Evolutionary conservation across 2,113 vertebrate species (phyloP).

Genomic region (Albula goreensis): DNA sequence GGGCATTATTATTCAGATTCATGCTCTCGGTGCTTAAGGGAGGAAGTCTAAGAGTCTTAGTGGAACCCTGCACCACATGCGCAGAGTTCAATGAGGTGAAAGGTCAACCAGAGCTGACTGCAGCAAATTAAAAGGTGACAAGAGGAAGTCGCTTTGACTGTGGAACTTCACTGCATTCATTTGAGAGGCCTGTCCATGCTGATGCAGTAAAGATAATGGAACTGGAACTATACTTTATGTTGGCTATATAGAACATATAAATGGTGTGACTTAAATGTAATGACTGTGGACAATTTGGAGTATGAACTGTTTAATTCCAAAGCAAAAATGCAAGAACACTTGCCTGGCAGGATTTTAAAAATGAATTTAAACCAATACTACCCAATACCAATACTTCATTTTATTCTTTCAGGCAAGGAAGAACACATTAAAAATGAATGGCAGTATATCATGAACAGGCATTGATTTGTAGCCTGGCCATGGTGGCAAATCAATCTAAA

Average conservation of each 20-base stretch:
- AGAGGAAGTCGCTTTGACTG: slow-evolving; percentile 61
- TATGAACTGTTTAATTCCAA: not conserved
- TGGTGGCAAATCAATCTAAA: too few species aligned
- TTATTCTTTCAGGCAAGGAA: not conserved
- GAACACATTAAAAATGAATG: not conserved
- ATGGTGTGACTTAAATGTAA: not conserved
- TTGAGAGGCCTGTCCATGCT: not conserved
- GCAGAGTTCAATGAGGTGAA: slow-evolving; percentile 41
- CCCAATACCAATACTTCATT: not conserved
- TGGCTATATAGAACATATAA: not conserved
- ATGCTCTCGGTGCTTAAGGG: not conserved
- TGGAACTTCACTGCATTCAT: slow-evolving; percentile 51
- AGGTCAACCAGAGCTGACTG: slow-evolving; percentile 55
- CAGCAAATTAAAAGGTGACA: slow-evolving; percentile 61
- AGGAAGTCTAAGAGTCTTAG: not conserved
- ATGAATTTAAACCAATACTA: not conserved
- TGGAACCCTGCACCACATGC: slow-evolving; percentile 40
- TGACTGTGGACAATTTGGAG: not conserved
- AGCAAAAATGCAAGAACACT: not conserved
- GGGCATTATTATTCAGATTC: not conserved
- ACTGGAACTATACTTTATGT: not conserved
- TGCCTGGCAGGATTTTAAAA: too few species aligned
- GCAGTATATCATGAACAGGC: too few species aligned
- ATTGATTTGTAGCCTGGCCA: too few species aligned
- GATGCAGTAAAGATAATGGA: not conserved